Evolutionary conservation across 2,797 vertebrate genomes (phyloP).

Genomic region (Siniperca obscura): DNA sequence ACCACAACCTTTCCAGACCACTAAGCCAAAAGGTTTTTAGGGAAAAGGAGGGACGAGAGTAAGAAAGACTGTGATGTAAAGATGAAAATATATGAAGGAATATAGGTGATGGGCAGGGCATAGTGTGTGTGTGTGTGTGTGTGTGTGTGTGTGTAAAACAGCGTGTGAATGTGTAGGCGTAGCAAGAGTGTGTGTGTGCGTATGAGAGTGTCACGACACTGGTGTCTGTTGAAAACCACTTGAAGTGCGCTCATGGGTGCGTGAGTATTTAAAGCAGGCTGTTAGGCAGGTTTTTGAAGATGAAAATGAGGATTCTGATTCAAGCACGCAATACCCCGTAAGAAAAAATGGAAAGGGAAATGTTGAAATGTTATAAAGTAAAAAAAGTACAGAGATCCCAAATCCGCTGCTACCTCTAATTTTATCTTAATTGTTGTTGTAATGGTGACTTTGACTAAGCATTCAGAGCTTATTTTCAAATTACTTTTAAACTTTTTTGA

Average conservation of each 20-base stretch:
- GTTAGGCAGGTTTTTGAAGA: conserved; percentile 70
- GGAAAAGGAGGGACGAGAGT: conserved; percentile 40
- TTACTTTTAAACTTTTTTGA: conserved; percentile 77
- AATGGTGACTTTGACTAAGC: conserved; percentile 68
- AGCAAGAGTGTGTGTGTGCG: conserved; percentile 21
- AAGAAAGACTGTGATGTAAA: conserved; percentile 66
- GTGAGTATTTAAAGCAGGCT: conserved; percentile 79
- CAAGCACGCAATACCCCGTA: conserved; percentile 79
- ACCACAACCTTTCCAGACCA: conserved; percentile 66
- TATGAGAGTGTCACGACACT: conserved; percentile 71
- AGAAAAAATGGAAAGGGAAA: conserved; percentile 77
- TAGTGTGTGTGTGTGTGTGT: conserved; percentile 47
- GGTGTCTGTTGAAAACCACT: conserved; percentile 85
- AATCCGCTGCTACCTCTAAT: conserved; percentile 99
- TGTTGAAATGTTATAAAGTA: conserved; percentile 62
- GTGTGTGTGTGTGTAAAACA: conserved; percentile 22
- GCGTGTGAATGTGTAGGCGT: conserved; percentile 5
- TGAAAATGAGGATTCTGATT: conserved; percentile 75
- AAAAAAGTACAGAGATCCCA: conserved; percentile 81
- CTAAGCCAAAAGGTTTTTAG: conserved; percentile 63
- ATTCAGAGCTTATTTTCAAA: conserved; percentile 88
- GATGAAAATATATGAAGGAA: conserved; percentile 77
- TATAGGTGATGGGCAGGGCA: conserved; percentile 58
- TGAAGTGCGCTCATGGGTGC: conserved; percentile 81
- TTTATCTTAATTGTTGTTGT: conserved; percentile 83